These are phyloP conservation scores for Sminthurides aquaticus DNA, from an alignment of 2,888 invertebrate genomes.

Conservation along the genomic window DNA sequence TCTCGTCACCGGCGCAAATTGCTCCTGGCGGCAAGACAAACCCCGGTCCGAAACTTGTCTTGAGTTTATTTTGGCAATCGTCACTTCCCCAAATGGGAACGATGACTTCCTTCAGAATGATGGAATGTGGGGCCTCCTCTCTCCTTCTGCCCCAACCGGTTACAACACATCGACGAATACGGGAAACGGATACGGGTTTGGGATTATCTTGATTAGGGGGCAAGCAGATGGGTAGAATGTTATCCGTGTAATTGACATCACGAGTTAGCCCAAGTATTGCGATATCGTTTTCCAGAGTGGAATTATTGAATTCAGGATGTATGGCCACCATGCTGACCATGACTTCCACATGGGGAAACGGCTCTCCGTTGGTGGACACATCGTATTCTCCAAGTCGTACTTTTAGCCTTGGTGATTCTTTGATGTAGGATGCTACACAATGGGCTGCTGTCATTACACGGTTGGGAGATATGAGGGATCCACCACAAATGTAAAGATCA, in stretches of 20 bases:
- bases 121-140: slow-evolving; percentile 47
- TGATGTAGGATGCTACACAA: slow-evolving; percentile 46
- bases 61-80: slow-evolving; percentile 46
- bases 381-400: slow-evolving; percentile 49
- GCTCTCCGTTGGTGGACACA: slow-evolving; percentile 47
- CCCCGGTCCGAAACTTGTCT: slow-evolving; percentile 46
- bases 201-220: slow-evolving; percentile 13
- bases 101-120: slow-evolving; percentile 48
- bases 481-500: slow-evolving; percentile 49
- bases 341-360: slow-evolving; percentile 46
- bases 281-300: slow-evolving; percentile 47
- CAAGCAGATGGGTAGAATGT: slow-evolving; percentile 47
- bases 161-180: slow-evolving; percentile 45
- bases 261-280: slow-evolving; percentile 46
- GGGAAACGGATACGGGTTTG: slow-evolving; percentile 9
- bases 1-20: slow-evolving; percentile 48
- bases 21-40: slow-evolving; percentile 47
- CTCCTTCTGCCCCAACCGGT: slow-evolving; percentile 49
- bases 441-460: slow-evolving; percentile 49
- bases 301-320: slow-evolving; percentile 47
- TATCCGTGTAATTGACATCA: slow-evolving; percentile 43
- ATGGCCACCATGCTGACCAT: slow-evolving; percentile 40
- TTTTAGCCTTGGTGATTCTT: slow-evolving; percentile 44
- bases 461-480: slow-evolving; percentile 46
- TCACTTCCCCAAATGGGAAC: slow-evolving; percentile 48